These are phyloP conservation scores for Oplegnathus fasciatus DNA, from an alignment of 2,113 vertebrate species.

Conservation along the genomic window DNA sequence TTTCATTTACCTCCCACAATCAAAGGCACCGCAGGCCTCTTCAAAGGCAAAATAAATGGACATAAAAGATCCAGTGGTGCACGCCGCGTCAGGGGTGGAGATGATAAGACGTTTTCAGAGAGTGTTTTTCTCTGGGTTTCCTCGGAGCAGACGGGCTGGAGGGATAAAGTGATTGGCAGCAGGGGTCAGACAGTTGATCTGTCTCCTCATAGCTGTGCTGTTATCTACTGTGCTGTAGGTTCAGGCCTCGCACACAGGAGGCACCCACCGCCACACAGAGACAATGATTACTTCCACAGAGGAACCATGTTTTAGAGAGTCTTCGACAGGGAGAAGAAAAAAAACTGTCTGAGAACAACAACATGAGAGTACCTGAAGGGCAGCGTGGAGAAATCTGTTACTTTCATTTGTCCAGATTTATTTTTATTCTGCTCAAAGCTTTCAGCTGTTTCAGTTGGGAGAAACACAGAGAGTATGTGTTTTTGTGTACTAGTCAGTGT, in stretches of 20 bases:
- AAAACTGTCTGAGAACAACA: constrained; percentile 11
- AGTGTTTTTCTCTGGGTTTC: constrained; percentile 38
- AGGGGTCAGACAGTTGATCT: constrained; percentile 74
- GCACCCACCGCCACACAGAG: constrained; percentile 61
- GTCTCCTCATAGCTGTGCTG: constrained; percentile 58
- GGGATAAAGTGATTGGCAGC: constrained; percentile 77
- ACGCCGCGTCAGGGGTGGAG: constrained; percentile 34
- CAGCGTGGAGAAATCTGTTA: constrained; percentile 9
- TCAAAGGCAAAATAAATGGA: constrained; percentile 67
- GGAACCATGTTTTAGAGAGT: constrained; percentile 39
- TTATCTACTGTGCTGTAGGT: constrained; percentile 70
- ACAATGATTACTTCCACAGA: constrained; percentile 68
- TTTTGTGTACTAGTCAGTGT: constrained; percentile 64
- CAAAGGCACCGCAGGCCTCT: constrained; percentile 60
- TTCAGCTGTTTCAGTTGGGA: constrained; percentile 31
- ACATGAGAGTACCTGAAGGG: constrained; percentile 1
- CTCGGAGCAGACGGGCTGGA: constrained; percentile 46
- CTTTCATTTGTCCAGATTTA: constrained; percentile 3
- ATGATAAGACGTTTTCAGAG: constrained; percentile 70
- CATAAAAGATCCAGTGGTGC: constrained; percentile 63
- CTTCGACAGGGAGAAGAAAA: background rate
- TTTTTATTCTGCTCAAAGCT: constrained; percentile 31
- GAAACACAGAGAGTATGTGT: background rate
- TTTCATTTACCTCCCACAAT: constrained; percentile 76
- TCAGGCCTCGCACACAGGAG: constrained; percentile 66